These are phyloP conservation scores for Mesoclemmys tuberculata DNA, from an alignment of 2,113 vertebrate genomes.

Conservation along the genomic window DNA sequence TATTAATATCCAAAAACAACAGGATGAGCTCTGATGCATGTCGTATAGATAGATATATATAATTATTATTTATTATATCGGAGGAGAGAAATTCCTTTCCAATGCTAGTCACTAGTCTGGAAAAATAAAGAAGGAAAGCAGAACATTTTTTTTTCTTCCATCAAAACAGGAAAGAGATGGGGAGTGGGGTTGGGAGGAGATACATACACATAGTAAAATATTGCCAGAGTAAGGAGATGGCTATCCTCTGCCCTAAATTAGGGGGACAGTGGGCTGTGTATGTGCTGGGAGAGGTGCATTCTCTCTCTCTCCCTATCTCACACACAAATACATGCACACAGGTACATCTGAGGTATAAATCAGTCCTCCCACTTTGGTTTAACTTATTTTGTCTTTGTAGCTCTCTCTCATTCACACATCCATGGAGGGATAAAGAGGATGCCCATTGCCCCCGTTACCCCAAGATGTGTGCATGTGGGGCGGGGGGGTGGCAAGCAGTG, in stretches of 20 bases:
- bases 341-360: background rate
- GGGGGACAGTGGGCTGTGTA: background rate
- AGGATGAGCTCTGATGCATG: constrained; percentile 67
- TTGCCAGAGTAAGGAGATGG: constrained; percentile 64
- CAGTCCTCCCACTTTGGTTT: background rate
- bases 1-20: constrained; percentile 66
- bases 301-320: constrained; percentile 1
- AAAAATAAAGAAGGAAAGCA: constrained; percentile 87
- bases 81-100: constrained; percentile 78
- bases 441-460: constrained; percentile 13
- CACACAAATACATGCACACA: background rate
- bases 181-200: constrained; percentile 57
- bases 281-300: constrained; percentile 11
- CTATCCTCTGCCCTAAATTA: constrained; percentile 58
- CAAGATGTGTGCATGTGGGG: accelerated
- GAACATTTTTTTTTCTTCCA: constrained; percentile 81
- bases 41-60: constrained; percentile 28
- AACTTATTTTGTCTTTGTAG: background rate
- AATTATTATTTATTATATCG: constrained; percentile 59
- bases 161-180: constrained; percentile 85
- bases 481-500: background rate
- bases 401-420: background rate
- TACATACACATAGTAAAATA: constrained; percentile 61
- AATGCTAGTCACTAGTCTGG: constrained; percentile 81
- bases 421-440: background rate